Percentiles rank a stretch among this genome's conserved stretches.
phyloP scores from a whole-genome alignment of 2,888 invertebrate species.

The Zhuqinia jingwanae region DNA sequence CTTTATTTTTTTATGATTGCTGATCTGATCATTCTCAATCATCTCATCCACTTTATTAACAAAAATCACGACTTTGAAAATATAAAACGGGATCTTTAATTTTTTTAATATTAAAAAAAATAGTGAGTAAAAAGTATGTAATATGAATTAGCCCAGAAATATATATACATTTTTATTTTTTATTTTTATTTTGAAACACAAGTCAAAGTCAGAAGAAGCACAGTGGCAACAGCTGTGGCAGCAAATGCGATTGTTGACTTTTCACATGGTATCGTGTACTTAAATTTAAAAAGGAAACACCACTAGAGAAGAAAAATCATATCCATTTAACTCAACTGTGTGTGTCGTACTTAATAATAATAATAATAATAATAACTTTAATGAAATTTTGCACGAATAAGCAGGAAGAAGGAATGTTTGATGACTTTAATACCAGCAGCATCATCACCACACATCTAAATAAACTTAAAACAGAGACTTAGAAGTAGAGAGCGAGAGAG shows the following conservation, averaged over 20 bases:
- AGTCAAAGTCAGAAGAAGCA: not conserved
- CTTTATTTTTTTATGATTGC: conserved; percentile 52
- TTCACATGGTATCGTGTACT: too few species aligned
- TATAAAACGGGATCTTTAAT: conserved; percentile 67
- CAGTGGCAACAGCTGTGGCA: too few species aligned
- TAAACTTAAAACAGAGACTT: conserved; percentile 9
- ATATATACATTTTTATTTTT: too few species aligned
- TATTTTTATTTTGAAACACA: not conserved
- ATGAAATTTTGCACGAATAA: conserved; percentile 32
- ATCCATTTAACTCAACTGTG: too few species aligned
- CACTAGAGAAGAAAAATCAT: too few species aligned
- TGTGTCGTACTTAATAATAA: too few species aligned
- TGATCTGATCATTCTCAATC: conserved; percentile 53
- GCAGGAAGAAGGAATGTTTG: conserved; percentile 31
- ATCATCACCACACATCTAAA: not conserved
- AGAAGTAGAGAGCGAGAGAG: not conserved
- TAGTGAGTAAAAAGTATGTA: not conserved
- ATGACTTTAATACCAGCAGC: not conserved
- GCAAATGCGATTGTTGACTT: too few species aligned
- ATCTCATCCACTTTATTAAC: conserved; percentile 64
- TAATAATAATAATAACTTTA: too few species aligned
- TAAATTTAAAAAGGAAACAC: too few species aligned
- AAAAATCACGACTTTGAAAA: conserved; percentile 70
- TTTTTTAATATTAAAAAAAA: conserved; percentile 16
- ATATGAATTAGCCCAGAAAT: conserved; percentile 24